Conservation (phyloP, 2,888 invertebrate species). For the Xanthia togata region DNA sequence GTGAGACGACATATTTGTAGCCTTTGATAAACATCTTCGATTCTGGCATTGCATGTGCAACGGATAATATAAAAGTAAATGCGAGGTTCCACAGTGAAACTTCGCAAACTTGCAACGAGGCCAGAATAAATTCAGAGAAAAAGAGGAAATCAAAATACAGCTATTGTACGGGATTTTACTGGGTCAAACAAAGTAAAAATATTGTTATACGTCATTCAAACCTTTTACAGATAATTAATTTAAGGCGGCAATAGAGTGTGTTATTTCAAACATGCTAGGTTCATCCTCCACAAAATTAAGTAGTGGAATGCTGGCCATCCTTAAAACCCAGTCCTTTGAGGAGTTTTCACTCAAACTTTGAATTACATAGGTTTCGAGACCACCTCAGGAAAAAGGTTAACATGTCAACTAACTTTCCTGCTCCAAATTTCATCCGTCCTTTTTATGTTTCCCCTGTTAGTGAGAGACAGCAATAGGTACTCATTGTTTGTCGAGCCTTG, state of each 20-base stretch:
- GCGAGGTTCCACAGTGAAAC: slow-evolving; percentile 33
- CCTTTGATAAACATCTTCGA: slow-evolving; percentile 48
- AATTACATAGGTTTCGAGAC: background rate
- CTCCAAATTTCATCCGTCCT: background rate
- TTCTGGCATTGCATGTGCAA: slow-evolving; percentile 48
- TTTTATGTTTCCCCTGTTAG: background rate
- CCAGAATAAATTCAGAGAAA: slow-evolving; percentile 41
- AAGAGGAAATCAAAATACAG: slow-evolving; percentile 55
- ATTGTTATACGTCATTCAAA: background rate
- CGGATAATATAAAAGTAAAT: slow-evolving; percentile 52
- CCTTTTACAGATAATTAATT: background rate
- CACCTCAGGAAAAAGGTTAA: no score
- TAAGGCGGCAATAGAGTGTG: background rate
- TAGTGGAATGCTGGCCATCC: background rate
- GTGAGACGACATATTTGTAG: slow-evolving; percentile 28
- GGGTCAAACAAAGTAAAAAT: slow-evolving; percentile 1
- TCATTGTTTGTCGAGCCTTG: slow-evolving; percentile 16
- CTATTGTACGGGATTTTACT: slow-evolving; percentile 24
- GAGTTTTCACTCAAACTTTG: background rate
- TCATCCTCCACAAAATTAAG: background rate
- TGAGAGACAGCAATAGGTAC: slow-evolving; percentile 10
- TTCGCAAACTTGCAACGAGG: slow-evolving; percentile 37
- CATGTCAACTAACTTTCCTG: background rate
- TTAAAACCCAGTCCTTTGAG: background rate
- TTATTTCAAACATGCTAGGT: background rate